Evolutionary conservation across 2,797 vertebrate genomes (phyloP), one percentile per base, ranked within the genome.

Genomic region (Schizopygopsis malacanthus): DNA sequence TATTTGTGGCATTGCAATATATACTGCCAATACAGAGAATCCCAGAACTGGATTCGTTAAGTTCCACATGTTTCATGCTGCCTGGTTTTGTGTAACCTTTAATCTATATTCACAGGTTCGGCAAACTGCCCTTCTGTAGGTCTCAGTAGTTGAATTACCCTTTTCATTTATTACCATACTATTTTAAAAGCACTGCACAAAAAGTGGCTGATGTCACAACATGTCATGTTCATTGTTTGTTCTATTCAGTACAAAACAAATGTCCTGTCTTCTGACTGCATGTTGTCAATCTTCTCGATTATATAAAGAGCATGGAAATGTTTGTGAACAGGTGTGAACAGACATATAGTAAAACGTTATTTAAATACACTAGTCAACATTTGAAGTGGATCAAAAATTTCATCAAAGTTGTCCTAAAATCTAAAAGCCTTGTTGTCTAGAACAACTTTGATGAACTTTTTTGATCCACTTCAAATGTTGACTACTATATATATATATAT

Each of bases 41-140:
- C 1, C 33, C 78, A 84, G 28, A 18, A 16, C 52, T 79, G 0
- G 20, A 13, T 69, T 77, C 83, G 10, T 3, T 71, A 10, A 20
- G n/a, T 41, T 11, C 2, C 7, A 7, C 70, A 13, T 52, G 10
- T 56, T 61, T 72, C 50, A 2, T 79, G 4, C 45, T 72, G 61
- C 39, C 4, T 37, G 12, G 39, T 70, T 63, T 81, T 43, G 25
- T 76, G 50, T 61, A 86, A 15, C 82, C 86, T 20, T 43, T 86
- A 16, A 59, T 89, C 67, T 86, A 84, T 56, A 83, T 50, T 15
- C 37, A 75, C 10, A 84, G 69, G 18, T 25, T 41, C 18, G 41
- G 83, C 2, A 85, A 72, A 79, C 37, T 71, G 65, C 52, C 65
- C 18, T 79, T 85, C 65, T 85, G 83, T 47, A 84, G 37, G 7